Base-by-base conservation (phyloP, 37 sponge, comb jelly and placozoan genomes). In the Ephydatia muelleri region DNA sequence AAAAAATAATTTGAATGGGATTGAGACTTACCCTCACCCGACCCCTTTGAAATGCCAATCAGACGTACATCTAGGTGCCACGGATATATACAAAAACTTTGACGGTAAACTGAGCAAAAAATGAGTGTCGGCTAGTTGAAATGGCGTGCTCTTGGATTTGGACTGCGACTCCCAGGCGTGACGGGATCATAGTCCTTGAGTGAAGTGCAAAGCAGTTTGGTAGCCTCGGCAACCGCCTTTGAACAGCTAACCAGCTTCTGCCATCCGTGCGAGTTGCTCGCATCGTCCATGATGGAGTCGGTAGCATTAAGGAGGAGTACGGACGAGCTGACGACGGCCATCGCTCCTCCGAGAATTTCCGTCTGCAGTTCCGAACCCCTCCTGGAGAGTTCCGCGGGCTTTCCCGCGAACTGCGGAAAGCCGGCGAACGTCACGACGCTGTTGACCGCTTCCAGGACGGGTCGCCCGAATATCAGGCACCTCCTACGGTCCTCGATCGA, bases 281-380 rank as follows among this genome's bases (percentile, higher is more conserved):
- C 82, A 26, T 86, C 34, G 14, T 84, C 85, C 14, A 86, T 21
- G 9, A 95, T 70, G 8, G 8, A 40, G 49, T 39, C 38, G 0
- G 81, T 75, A 4, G 88, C 39, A 3, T 76, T 65, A 0, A 95
- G 70, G 12, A 92, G 79, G 77, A 87, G 93, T 19, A 92, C 68
- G 27, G 79, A 82, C 5, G 93, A 72, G n/a, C 92, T 76, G 3
- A 95, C 93, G 0, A 92, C 69, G 0, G 93, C 91, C 96, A 95
- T 95, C 11, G 93, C 90, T 37, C 91, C 81, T 4, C 88, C 96
- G 37, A 95, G 73, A 25, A 95, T 73, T 0, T 84, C 91, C 2
- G 84, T 90, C 87, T 92, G 93, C 35, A 80, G 65, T 33, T 87
- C 82, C 12, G 75, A 37, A 0, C 87, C 86, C 19, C 47, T 40